These are phyloP conservation scores for Rhagium mordax DNA, from an alignment of 2,888 invertebrate species.

Conservation along the genomic window DNA sequence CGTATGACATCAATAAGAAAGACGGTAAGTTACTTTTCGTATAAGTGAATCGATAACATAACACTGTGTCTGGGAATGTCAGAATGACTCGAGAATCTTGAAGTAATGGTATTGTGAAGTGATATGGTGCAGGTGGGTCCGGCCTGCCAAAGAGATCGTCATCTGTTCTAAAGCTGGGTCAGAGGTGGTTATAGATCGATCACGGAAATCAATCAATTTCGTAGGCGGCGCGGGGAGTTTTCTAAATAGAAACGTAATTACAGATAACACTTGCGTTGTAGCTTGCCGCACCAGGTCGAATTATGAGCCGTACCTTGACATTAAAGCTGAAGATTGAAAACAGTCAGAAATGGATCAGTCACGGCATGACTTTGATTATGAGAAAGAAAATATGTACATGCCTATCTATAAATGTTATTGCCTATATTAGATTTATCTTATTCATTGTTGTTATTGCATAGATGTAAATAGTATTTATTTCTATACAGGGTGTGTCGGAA, in stretches of 20 bases:
- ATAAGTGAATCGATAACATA: conserved; percentile 54
- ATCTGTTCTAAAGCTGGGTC: conserved; percentile 23
- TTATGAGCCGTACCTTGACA: conserved; percentile 18
- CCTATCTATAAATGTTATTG: not conserved
- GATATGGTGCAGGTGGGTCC: conserved; percentile 32
- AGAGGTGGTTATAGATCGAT: conserved; percentile 52
- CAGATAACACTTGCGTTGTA: conserved; percentile 53
- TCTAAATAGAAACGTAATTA: conserved; percentile 58
- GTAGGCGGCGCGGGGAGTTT: conserved; percentile 55
- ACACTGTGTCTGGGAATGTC: conserved; percentile 54
- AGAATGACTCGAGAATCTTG: conserved; percentile 44
- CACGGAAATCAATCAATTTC: conserved; percentile 58
- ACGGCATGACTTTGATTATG: conserved; percentile 14
- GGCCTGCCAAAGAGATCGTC: conserved; percentile 13
- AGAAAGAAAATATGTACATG: not conserved
- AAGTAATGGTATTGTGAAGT: conserved; percentile 26
- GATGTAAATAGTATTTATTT: too few species aligned
- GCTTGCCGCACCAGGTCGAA: conserved; percentile 46
- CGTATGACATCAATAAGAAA: conserved; percentile 42
- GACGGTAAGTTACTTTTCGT: conserved; percentile 47
- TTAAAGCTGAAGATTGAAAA: conserved; percentile 3
- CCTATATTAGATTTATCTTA: too few species aligned
- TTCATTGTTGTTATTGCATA: too few species aligned
- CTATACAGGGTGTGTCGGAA: too few species aligned
- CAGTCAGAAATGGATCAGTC: conserved; percentile 5